Base-by-base conservation (phyloP, 30 jellyfish, hydroid and myxozoan species). In the Aurelia coerulea region DNA sequence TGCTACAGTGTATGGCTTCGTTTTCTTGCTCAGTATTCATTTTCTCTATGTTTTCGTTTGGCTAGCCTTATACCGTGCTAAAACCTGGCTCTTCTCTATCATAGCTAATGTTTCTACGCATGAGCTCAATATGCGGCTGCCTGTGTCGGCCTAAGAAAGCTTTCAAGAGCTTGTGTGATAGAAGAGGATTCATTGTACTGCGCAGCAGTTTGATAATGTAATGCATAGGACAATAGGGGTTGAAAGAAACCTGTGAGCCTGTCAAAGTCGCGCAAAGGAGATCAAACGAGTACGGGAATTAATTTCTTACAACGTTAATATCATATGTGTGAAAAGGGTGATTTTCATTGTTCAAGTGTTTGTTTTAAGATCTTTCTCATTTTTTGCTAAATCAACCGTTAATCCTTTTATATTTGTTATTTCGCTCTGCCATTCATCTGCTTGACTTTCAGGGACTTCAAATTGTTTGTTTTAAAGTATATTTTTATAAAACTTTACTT, bases 211-310 rank as follows among this genome's bases (percentile, higher is more conserved):
- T 84, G 87, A 68, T 79, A 35, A 79, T 81, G 51, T 68, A 81
- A 69, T 62, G 69, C 69, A 53, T 17, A 62, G 31, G 49, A 66
- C 88, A 73, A 84, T 72, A 54, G 71, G 80, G 56, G 64, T 52
- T 72, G 84, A 73, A 84, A 73, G 52, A 39, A 56, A 84, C 62
- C 78, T 50, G 52, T 68, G 75, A 71, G 78, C 68, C 60, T 62
- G 93, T 67, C 84, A 71, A 84, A 73, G 80, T 71, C 68, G 88
- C 84, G 77, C 83, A 74, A 75, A 51, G 93, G 76, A 84, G 87
- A 84, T 84, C 88, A 84, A 84, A 84, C 93, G 93, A 73, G 84
- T 23, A 35, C 88, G 88, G 52, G 93, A 63, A 84, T 84, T 84
- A 84, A 84, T 62, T 67, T 73, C 87, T 84, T 84, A 68, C 72